Conservation (phyloP, 2,113 vertebrate species). For the Hyperoodon ampullatus region DNA sequence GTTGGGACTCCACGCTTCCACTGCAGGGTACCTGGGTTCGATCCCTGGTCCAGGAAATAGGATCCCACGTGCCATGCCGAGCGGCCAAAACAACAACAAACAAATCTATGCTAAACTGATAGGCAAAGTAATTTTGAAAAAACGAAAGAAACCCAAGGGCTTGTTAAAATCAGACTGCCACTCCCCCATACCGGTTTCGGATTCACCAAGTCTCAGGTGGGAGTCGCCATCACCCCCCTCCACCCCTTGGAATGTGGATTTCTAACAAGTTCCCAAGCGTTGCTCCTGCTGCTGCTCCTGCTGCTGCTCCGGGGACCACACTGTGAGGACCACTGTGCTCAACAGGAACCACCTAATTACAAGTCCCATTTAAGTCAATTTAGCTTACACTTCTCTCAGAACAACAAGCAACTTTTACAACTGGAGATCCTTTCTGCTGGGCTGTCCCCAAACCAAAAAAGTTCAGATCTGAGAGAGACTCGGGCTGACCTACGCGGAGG, state of each 20-base stretch:
- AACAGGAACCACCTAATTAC: background rate
- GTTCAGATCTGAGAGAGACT: background rate
- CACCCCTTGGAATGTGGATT: background rate
- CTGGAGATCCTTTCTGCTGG: background rate
- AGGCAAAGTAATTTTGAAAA: too few relatives aligned
- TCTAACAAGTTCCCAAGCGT: background rate
- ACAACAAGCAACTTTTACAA: slow-evolving; percentile 27
- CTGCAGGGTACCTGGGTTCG: too few relatives aligned
- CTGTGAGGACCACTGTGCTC: background rate
- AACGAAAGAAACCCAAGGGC: background rate
- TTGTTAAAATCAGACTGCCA: background rate
- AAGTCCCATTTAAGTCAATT: background rate
- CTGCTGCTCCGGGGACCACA: background rate
- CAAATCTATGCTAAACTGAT: too few relatives aligned
- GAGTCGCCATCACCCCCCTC: background rate
- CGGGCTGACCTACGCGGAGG: background rate
- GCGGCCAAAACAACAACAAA: too few relatives aligned
- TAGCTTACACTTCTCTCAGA: background rate
- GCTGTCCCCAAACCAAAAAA: background rate
- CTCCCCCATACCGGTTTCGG: background rate
- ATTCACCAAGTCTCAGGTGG: background rate
- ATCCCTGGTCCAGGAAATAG: too few relatives aligned
- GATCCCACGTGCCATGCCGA: too few relatives aligned
- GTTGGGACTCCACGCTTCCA: too few relatives aligned
- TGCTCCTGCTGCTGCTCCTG: background rate